Base-by-base conservation (phyloP, 2,113 vertebrate species). In the Elgaria multicarinata region DNA sequence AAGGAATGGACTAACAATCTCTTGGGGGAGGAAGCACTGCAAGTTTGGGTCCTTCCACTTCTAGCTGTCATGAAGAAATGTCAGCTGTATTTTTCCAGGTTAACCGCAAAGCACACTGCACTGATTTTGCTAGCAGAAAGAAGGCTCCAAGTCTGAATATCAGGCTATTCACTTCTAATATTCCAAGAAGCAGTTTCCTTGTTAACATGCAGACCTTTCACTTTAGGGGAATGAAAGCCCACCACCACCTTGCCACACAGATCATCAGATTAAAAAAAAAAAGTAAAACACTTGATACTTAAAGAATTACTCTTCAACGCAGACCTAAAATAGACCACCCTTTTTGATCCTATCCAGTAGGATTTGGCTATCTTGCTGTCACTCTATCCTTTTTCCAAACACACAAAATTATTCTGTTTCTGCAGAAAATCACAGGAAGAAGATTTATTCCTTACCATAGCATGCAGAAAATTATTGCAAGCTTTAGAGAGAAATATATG, bases 1-100 rank as follows among this genome's bases (percentile, higher is more conserved):
- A 97, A 97, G 98, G 96, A 97, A 96, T 85, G 97, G 97, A 97
- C 97, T 96, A 96, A 97, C 95, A 95, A 94, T 96, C 96, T 96
- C 97, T 93, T 85, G 90, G 95, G 96, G 95, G 96, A 72, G 92
- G 90, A 89, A 96, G 94, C 92, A 93, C 96, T 44, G 89, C 96
- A 97, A 97, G 97, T 98, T 96, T 97, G 97, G 97, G 97, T 98
- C 97, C 97, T 97, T 98, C 98, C 97, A 98, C 98, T 97, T 97
- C 97, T 85, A 95, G 97, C 97, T 96, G 97, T 97, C 97, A 98
- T 94, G 96, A 86, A 91, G 96, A 96, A 97, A 97, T 93, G 96
- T 97, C 95, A 94, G 97, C 96, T 88, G 97, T 96, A 96, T 95
- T 92, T 88, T 93, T 93, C 74, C 94, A 87, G 96, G 95, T 94